phyloP scores from a whole-genome alignment of 2,113 vertebrate genomes.

The Prietella phreatophila region DNA sequence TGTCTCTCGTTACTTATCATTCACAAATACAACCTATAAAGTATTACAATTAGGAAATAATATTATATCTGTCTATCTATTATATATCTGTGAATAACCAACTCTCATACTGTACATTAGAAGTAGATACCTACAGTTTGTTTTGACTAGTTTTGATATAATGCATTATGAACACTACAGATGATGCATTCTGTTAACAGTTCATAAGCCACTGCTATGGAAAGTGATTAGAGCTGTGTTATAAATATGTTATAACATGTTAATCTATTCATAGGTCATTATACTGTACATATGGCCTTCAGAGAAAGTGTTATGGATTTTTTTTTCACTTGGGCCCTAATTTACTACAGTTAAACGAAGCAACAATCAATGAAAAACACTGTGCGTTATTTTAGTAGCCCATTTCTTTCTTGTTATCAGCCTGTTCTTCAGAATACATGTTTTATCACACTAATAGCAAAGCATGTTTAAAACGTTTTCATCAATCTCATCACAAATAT shows the following conservation, averaged over 20 bases:
- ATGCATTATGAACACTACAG: background rate
- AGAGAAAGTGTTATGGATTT: background rate
- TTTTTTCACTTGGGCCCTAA: background rate
- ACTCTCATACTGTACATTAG: background rate
- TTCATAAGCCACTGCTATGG: too few relatives aligned
- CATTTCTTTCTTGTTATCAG: constrained; percentile 66
- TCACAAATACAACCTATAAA: background rate
- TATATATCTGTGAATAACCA: background rate
- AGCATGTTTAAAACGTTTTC: background rate
- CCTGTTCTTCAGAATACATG: constrained; percentile 69
- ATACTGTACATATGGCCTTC: background rate
- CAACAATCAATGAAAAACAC: background rate
- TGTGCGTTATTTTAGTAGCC: background rate
- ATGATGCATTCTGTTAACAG: background rate
- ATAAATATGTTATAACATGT: background rate
- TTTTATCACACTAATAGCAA: constrained; percentile 64
- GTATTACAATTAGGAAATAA: background rate
- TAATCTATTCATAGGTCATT: background rate
- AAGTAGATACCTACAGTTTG: background rate
- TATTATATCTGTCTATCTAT: background rate
- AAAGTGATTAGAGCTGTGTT: background rate
- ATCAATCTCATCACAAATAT: background rate
- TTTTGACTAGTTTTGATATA: background rate
- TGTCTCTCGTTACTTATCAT: background rate
- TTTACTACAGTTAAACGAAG: background rate